Conservation (phyloP, 1,140 invertebrate genomes). For the Onthophagus taurus region DNA sequence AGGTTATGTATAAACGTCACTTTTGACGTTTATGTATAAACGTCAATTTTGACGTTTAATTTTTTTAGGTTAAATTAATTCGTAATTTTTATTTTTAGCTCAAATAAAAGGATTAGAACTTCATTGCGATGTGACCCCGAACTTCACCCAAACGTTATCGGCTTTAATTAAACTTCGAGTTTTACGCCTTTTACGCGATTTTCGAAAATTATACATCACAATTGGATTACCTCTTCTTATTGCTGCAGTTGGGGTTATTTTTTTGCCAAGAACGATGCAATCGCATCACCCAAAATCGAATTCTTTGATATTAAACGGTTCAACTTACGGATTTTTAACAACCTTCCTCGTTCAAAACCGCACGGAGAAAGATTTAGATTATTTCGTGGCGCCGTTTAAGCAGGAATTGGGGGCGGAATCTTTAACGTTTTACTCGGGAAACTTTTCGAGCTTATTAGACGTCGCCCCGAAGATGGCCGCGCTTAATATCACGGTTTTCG, state of each 20-base stretch:
- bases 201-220: constrained; percentile 51
- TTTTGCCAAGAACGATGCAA: constrained; percentile 53
- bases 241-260: constrained; percentile 51
- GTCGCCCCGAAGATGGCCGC: constrained; percentile 55
- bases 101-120: constrained; percentile 27
- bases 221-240: constrained; percentile 52
- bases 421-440: constrained; percentile 46
- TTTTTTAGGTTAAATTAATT: too few relatives aligned
- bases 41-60: too few relatives aligned
- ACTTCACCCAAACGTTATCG: constrained; percentile 41
- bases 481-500: constrained; percentile 49
- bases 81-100: too few relatives aligned
- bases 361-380: constrained; percentile 35
- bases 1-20: too few relatives aligned
- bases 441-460: constrained; percentile 49
- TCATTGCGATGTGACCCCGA: constrained; percentile 41
- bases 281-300: constrained; percentile 51
- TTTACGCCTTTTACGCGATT: constrained; percentile 45
- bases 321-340: constrained; percentile 42
- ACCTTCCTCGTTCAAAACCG: constrained; percentile 41
- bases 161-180: constrained; percentile 46
- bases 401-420: not conserved
- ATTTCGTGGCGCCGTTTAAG: constrained; percentile 24
- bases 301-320: constrained; percentile 47
- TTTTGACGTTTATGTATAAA: too few relatives aligned